A percentile compares a stretch with the other conserved stretches of the same genome.
phyloP scores from a whole-genome alignment of 2,797 vertebrate genomes.

The Hyperoplus immaculatus region DNA sequence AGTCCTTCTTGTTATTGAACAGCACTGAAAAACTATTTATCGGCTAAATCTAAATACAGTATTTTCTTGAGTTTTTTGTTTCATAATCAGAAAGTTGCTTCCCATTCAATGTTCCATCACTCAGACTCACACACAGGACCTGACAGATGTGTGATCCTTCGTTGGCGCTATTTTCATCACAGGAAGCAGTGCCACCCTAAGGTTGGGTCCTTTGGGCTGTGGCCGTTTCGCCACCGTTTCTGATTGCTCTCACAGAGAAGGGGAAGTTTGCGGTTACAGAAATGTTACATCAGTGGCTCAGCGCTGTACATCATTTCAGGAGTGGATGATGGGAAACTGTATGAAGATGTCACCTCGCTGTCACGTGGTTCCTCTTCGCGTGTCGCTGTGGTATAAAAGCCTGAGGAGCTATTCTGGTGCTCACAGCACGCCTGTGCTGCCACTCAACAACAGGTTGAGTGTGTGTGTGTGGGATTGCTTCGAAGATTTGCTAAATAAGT shows the following conservation, averaged over 20 bases:
- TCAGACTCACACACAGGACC: neutral
- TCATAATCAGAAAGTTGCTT: neutral
- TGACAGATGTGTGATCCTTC: constrained; percentile 15
- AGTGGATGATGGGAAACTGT: constrained; percentile 79
- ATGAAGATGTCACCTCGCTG: constrained; percentile 51
- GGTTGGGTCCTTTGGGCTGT: constrained; percentile 33
- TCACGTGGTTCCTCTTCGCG: constrained; percentile 83
- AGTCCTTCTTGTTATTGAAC: neutral
- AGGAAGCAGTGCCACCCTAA: constrained; percentile 76
- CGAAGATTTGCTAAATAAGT: neutral
- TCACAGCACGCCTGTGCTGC: constrained; percentile 27
- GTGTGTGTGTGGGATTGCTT: neutral
- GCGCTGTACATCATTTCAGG: constrained; percentile 46
- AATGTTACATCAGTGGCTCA: constrained; percentile 60
- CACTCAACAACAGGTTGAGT: constrained; percentile 26
- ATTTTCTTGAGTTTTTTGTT: neutral
- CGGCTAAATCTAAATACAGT: neutral
- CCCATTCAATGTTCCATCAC: constrained; percentile 5
- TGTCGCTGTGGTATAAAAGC: constrained; percentile 82
- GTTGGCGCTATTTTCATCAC: constrained; percentile 52
- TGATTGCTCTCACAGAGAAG: constrained; percentile 62
- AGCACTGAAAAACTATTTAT: neutral
- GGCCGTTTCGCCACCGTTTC: constrained; percentile 62
- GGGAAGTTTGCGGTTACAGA: constrained; percentile 82
- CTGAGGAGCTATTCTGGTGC: constrained; percentile 80